Percentiles rank a stretch among this genome's conserved stretches.
Conservation (phyloP, 2,888 invertebrate species). For the Antheraea assamensis region DNA sequence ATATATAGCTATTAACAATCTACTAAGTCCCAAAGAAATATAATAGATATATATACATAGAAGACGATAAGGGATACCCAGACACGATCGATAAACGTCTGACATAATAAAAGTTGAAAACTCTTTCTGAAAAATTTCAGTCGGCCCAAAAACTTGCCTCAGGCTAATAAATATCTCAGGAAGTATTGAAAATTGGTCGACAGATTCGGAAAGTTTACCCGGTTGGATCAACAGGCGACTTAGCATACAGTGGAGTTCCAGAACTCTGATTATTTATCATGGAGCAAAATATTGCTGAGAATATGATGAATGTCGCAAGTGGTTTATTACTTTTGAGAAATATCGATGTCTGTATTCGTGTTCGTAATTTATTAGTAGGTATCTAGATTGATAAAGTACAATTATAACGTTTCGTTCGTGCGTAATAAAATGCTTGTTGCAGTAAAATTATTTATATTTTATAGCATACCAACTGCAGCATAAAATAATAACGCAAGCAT, state of each 20-base stretch:
- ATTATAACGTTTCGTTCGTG: neutral
- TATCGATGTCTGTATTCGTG: neutral
- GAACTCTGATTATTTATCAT: conserved; percentile 19
- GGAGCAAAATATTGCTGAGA: conserved; percentile 15
- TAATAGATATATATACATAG: too few relatives aligned
- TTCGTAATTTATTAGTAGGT: neutral
- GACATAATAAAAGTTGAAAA: neutral
- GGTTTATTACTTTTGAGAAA: neutral
- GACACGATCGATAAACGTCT: neutral
- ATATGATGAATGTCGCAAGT: conserved; percentile 10
- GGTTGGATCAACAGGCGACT: conserved; percentile 33
- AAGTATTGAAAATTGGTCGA: conserved; percentile 20
- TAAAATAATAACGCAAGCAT: too few relatives aligned
- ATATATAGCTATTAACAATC: too few relatives aligned
- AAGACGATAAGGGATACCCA: too few relatives aligned
- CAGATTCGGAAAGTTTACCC: conserved; percentile 26
- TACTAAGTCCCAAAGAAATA: too few relatives aligned
- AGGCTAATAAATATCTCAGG: conserved; percentile 2
- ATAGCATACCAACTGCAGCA: too few relatives aligned
- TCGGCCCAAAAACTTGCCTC: neutral
- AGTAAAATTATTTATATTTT: too few relatives aligned
- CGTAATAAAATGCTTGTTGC: too few relatives aligned
- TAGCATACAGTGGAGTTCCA: conserved; percentile 22
- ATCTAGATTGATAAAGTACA: neutral
- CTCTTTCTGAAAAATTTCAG: neutral